A percentile compares a stretch with the other conserved stretches of the same genome.
phyloP scores from a whole-genome alignment of 1,140 invertebrate genomes.

The Scaptomyza montana region DNA sequence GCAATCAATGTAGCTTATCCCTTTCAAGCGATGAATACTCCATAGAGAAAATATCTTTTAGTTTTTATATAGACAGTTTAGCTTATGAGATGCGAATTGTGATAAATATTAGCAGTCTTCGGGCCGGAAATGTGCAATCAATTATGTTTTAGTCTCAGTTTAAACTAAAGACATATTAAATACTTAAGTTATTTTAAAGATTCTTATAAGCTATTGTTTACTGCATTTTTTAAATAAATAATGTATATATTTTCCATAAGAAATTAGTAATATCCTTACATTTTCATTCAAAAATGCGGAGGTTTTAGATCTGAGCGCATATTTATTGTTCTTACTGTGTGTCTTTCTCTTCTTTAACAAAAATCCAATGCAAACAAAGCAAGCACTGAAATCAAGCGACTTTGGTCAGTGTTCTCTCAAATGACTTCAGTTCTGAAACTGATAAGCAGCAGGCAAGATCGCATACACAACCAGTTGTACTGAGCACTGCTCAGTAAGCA shows the following conservation, averaged over 20 bases:
- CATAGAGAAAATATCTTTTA: background rate
- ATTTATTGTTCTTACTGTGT: background rate
- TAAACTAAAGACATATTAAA: constrained; percentile 17
- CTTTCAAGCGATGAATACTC: constrained; percentile 15
- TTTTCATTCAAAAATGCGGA: background rate
- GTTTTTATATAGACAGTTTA: constrained; percentile 17
- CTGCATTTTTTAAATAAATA: constrained; percentile 4
- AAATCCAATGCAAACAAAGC: background rate
- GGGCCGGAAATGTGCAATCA: constrained; percentile 83
- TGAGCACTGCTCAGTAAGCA: too few relatives aligned
- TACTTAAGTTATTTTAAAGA: background rate
- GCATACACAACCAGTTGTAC: background rate
- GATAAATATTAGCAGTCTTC: constrained; percentile 83
- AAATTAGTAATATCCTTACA: background rate
- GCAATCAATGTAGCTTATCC: background rate
- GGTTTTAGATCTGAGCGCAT: background rate
- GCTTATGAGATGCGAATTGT: constrained; percentile 78
- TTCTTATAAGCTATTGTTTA: constrained; percentile 8
- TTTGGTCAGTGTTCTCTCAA: background rate
- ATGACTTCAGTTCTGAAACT: background rate
- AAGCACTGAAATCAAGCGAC: background rate
- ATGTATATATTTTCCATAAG: constrained; percentile 10
- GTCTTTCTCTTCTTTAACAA: background rate
- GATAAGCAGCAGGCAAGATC: constrained; percentile 1
- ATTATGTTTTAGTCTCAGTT: constrained; percentile 57